These are phyloP conservation scores for Furnarius figulus DNA, from an alignment of 2,113 vertebrate genomes.

Conservation along the genomic window DNA sequence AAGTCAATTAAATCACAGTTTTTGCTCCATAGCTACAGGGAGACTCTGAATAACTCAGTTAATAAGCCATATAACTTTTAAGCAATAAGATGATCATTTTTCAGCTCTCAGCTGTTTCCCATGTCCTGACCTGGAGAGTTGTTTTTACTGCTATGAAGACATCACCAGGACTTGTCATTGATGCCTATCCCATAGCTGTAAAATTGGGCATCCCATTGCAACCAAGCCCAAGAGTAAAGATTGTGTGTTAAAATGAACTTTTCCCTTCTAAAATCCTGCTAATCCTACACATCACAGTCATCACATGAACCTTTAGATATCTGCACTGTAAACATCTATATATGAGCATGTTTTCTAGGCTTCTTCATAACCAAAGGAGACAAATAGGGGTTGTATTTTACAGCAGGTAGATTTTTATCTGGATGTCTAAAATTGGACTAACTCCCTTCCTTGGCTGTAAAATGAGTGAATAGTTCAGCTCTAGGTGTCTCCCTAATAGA, in stretches of 20 bases:
- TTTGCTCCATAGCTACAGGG: background rate
- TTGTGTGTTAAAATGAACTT: background rate
- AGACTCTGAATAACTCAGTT: background rate
- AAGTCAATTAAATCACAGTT: background rate
- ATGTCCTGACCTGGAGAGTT: background rate
- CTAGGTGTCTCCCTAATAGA: background rate
- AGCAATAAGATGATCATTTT: background rate
- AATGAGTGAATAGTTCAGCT: background rate
- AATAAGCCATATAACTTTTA: background rate
- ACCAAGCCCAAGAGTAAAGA: background rate
- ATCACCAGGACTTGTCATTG: background rate
- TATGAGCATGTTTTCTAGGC: background rate
- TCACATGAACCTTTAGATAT: background rate
- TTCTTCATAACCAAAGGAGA: background rate
- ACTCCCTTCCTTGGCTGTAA: background rate
- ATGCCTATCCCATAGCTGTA: background rate
- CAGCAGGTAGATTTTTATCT: background rate
- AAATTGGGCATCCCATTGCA: background rate
- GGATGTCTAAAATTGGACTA: background rate
- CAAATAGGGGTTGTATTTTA: background rate
- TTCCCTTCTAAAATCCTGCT: background rate
- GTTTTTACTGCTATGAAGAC: background rate
- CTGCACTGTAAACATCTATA: background rate
- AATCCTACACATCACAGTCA: background rate
- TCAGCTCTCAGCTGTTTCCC: background rate